Evolutionary conservation across 2,888 invertebrate genomes (phyloP), one percentile per base, ranked within the genome.

Genomic region (Vanessa cardui): DNA sequence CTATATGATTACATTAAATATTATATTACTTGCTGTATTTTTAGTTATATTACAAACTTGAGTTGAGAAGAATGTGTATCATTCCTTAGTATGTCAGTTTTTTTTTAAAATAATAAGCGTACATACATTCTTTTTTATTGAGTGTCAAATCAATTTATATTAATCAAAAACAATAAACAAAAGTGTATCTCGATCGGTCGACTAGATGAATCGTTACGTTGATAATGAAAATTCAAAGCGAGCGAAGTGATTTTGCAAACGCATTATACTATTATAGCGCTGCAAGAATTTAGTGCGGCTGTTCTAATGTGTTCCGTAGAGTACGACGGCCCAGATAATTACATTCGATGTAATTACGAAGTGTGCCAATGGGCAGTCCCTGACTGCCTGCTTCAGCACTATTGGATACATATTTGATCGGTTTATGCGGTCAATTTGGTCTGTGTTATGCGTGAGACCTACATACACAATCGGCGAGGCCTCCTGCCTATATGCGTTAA

Each of bases 311-410:
- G 72, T 76, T 72, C 68, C 69, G 68, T 68, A 68, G 60, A 64
- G 70, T 74, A 70, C 72, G 74, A 75, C 73, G 70, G 67, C 75
- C 73, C 68, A 70, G 71, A 75, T 77, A 77, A 76, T 77, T 76
- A 75, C 65, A 76, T 74, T 73, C 64, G 72, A 74, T 74, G 74
- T 71, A 70, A 74, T 75, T 78, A 83, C 83, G 58, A 80, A 79
- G 79, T 80, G 83, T 84, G 80, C 80, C 77, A 79, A 78, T 72
- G 69, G 72, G 74, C 47, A 79, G 77, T 79, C 50, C 50, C 64
- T 59, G 59, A 63, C 67, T 72, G 54, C 59, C 62, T 46, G 59
- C 58, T 66, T 68, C 63, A 47, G 70, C 62, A 62, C 70, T 70
- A 73, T 74, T 72, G 67, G 72, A 72, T 75, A 73, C 72, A 76